Conservation (phyloP, 2,888 invertebrate genomes). For the Caenorhabditis doughertyi region DNA sequence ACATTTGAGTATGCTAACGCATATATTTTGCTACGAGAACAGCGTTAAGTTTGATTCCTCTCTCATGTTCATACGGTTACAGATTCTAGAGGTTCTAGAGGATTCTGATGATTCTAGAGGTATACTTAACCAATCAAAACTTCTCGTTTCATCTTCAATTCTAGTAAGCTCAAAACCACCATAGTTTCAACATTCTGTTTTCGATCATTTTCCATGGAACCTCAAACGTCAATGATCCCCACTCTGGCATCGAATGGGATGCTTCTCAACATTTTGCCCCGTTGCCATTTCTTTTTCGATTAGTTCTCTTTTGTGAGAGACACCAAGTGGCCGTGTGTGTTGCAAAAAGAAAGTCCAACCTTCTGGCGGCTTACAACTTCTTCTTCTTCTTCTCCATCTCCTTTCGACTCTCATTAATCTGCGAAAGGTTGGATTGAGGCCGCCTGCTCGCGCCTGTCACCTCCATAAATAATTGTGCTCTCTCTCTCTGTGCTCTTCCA, state of each 20-base stretch:
- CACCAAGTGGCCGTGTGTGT: slow-evolving; percentile 56
- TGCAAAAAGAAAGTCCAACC: slow-evolving; percentile 52
- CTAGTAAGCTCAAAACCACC: no score
- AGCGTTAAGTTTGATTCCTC: no score
- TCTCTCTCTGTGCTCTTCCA: no score
- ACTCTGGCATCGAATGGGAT: background rate
- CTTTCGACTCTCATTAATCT: slow-evolving; percentile 46
- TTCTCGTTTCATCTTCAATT: no score
- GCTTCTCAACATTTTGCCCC: background rate
- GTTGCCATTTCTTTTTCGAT: slow-evolving; percentile 25
- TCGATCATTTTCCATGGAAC: background rate
- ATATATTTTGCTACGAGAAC: no score
- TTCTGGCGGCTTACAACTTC: slow-evolving; percentile 57
- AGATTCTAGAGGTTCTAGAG: no score
- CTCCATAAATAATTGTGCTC: slow-evolving; percentile 64
- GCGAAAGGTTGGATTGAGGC: slow-evolving; percentile 59
- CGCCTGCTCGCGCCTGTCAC: slow-evolving; percentile 62
- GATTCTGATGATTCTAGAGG: no score
- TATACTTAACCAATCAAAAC: no score
- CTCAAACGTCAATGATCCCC: slow-evolving; percentile 50
- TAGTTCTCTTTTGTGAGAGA: slow-evolving; percentile 41
- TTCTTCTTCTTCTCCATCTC: slow-evolving; percentile 1
- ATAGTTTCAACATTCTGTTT: background rate
- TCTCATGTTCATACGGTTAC: no score
- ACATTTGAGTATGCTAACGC: no score